Evolutionary conservation across 2,888 invertebrate genomes (phyloP).

Genomic region (Folsomia manolachei): DNA sequence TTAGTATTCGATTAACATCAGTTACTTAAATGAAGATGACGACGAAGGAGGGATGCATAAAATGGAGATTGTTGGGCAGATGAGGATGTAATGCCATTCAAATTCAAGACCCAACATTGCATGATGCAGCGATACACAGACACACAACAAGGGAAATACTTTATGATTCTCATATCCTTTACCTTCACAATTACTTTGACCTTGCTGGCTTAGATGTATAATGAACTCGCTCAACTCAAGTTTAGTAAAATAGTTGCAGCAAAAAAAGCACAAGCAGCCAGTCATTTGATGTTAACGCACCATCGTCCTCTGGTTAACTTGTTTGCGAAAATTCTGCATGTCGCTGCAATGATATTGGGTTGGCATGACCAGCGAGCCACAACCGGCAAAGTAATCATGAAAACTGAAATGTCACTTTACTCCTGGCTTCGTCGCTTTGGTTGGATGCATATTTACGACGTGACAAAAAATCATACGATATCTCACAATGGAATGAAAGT

Average conservation of each 20-base stretch:
- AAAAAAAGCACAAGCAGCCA: neutral
- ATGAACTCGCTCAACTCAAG: slow-evolving; percentile 11
- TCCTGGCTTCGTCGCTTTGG: neutral
- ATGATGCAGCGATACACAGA: neutral
- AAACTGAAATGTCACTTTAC: neutral
- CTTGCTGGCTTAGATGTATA: slow-evolving; percentile 3
- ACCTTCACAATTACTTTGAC: slow-evolving; percentile 19
- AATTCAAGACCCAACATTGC: neutral
- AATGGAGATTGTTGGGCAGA: neutral
- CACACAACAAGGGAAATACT: neutral
- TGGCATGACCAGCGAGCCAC: neutral
- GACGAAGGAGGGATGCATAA: too few relatives aligned
- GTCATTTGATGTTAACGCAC: neutral
- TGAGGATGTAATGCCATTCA: neutral
- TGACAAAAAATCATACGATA: neutral
- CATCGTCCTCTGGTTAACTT: slow-evolving; percentile 8
- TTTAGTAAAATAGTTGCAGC: neutral
- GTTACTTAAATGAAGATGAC: neutral
- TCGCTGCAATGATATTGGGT: neutral
- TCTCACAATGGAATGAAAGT: neutral
- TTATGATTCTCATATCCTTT: slow-evolving; percentile 14
- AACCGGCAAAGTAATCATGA: neutral
- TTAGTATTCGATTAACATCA: too few relatives aligned
- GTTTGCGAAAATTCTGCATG: neutral
- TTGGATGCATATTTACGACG: neutral